These are phyloP conservation scores for Silurus meridionalis DNA, from an alignment of 2,113 vertebrate genomes.

Conservation along the genomic window DNA sequence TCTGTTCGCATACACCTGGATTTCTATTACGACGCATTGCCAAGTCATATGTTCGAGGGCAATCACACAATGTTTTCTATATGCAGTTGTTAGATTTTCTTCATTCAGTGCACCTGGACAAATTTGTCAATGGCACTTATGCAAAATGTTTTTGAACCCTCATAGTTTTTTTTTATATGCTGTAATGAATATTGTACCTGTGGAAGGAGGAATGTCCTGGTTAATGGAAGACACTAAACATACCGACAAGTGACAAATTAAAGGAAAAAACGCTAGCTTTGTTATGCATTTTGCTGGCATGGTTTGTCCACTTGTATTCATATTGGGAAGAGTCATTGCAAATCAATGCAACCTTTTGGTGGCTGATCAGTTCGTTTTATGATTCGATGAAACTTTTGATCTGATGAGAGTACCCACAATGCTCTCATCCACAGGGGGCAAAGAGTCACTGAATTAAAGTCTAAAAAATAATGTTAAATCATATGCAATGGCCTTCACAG, in stretches of 20 bases:
- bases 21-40: not conserved
- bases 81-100: not conserved
- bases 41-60: not conserved
- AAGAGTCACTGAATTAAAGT: not conserved
- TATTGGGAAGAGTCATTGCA: not conserved
- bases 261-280: not conserved
- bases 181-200: not conserved
- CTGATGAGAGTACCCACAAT: not conserved
- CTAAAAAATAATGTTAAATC: not conserved
- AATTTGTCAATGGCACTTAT: not conserved
- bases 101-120: not conserved
- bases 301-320: not conserved
- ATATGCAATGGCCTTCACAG: not conserved
- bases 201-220: not conserved
- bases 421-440: not conserved
- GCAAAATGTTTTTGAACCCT: not conserved
- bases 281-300: not conserved
- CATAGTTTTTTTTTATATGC: not conserved
- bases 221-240: not conserved
- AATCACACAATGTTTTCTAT: not conserved
- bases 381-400: not conserved
- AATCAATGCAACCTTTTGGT: not conserved
- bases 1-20: not conserved
- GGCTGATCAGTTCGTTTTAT: not conserved
- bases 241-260: constrained; percentile 8